Conservation (phyloP, 2,797 vertebrate genomes). For the Epinephelus awoara region DNA sequence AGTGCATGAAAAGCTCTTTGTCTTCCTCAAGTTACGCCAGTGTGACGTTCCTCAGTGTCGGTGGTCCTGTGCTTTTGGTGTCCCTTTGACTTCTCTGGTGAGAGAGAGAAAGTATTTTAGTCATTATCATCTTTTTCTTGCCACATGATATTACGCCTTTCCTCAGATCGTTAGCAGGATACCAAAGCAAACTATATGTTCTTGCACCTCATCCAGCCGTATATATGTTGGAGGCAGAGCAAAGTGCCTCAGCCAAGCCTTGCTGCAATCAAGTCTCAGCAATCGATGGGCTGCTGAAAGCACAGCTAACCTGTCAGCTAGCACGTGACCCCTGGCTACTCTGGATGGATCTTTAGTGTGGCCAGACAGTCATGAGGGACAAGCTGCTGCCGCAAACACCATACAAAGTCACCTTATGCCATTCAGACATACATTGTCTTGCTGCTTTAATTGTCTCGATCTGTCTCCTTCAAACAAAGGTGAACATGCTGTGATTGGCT, state of each 20-base stretch:
- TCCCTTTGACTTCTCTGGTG: conserved; percentile 42
- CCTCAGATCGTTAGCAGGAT: conserved; percentile 32
- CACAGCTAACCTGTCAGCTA: conserved; percentile 59
- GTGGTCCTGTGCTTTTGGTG: conserved; percentile 50
- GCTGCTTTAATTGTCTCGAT: conserved; percentile 19
- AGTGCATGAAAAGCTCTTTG: conserved; percentile 37
- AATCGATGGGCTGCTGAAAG: conserved; percentile 75
- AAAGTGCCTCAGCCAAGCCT: conserved; percentile 69
- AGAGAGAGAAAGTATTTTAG: conserved; percentile 39
- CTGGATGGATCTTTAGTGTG: conserved; percentile 20
- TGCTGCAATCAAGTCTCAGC: conserved; percentile 48
- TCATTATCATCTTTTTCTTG: conserved; percentile 18
- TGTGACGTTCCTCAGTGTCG: conserved; percentile 46
- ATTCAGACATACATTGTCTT: neutral
- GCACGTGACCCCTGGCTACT: conserved; percentile 46
- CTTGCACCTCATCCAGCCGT: conserved; percentile 48
- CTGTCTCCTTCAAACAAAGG: conserved; percentile 31
- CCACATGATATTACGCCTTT: conserved; percentile 29
- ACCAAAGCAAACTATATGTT: conserved; percentile 37
- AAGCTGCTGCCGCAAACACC: neutral
- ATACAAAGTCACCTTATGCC: neutral
- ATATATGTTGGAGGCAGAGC: conserved; percentile 58
- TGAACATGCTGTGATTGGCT: conserved; percentile 18
- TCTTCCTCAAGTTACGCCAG: conserved; percentile 30
- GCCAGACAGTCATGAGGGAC: conserved; percentile 15